Evolutionary conservation across 92 coral and sea anemone genomes (phyloP), one percentile per base, ranked within the genome.

Genomic region (Zoanthus solanderi): DNA sequence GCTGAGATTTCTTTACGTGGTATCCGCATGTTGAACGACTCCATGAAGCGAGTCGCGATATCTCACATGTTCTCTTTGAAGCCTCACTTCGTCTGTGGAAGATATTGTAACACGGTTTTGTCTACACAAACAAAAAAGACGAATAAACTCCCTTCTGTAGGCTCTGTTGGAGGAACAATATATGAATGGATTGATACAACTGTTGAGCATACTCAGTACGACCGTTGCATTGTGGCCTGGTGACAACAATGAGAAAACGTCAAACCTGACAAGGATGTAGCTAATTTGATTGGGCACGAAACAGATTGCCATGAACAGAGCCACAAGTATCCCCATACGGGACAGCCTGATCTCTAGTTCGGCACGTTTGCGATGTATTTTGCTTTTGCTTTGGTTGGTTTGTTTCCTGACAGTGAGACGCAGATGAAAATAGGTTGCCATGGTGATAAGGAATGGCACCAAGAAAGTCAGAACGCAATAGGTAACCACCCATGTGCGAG

Each of bases 391-490:
- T 60, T 37, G 13, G 58, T 79, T 37, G 56, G 58, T 61, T 28
- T n/a, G 57, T 23, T 42, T 79, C 4, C 84, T 79, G 54, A 79
- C 72, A 0, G 45, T 53, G 32, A 79, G 34, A 71, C 84, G 84
- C 71, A 79, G 56, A 34, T 79, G 84, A 52, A 79, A 79, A 79
- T 79, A 79, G 52, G 84, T 79, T 79, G 84, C 84, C 84, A 79
- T 79, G 58, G 84, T 61, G 54, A 79, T 17, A 52, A 79, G 84
- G 56, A 79, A 79, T 60, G 84, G 84, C 9, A 79, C 72, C 17
- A 79, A 61, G 3, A 79, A 72, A 15, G 84, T 12, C 12, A 79
- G 14, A 6, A 79, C 73, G 46, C 84, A 79, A 13, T 79, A 79
- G 9, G 84, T 34, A 46, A 79, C 84, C 72, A 32, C 84, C 73